Percentiles rank a stretch among this genome's conserved stretches.
Conservation (phyloP, 2,797 vertebrate genomes). For the Lepus oiostolus region DNA sequence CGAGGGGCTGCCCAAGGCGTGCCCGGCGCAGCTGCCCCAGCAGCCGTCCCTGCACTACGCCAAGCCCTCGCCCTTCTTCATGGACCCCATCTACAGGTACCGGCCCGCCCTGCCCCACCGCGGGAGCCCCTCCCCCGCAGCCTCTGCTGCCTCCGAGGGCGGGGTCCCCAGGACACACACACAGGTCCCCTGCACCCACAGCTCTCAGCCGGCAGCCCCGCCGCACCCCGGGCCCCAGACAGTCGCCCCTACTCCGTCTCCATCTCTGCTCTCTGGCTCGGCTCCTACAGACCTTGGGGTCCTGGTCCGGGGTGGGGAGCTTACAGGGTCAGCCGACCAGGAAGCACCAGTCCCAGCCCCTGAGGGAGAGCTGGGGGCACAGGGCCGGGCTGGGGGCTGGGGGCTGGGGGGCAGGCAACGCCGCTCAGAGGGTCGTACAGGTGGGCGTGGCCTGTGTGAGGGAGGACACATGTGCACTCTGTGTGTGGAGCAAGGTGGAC, state of each 20-base stretch:
- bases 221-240: too few relatives aligned
- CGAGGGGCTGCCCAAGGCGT: constrained; percentile 91
- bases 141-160: not conserved
- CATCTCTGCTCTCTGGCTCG: not conserved
- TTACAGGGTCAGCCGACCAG: not conserved
- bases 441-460: rapidly evolving
- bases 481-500: rapidly evolving
- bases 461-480: rapidly evolving
- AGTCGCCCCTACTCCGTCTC: not conserved
- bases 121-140: not conserved
- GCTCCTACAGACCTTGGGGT: not conserved
- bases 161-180: rapidly evolving
- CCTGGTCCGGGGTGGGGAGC: not conserved
- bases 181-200: rapidly evolving
- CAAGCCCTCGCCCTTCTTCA: constrained; percentile 99
- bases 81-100: constrained; percentile 99
- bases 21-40: constrained; percentile 93
- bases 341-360: too few relatives aligned
- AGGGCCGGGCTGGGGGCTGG: not conserved
- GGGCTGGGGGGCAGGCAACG: not conserved
- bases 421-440: not conserved
- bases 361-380: not conserved
- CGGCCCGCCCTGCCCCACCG: constrained; percentile 87
- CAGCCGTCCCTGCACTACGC: constrained; percentile 97
- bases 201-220: not conserved